Conservation (phyloP, 2,113 vertebrate genomes). For the Chloebia gouldiae region DNA sequence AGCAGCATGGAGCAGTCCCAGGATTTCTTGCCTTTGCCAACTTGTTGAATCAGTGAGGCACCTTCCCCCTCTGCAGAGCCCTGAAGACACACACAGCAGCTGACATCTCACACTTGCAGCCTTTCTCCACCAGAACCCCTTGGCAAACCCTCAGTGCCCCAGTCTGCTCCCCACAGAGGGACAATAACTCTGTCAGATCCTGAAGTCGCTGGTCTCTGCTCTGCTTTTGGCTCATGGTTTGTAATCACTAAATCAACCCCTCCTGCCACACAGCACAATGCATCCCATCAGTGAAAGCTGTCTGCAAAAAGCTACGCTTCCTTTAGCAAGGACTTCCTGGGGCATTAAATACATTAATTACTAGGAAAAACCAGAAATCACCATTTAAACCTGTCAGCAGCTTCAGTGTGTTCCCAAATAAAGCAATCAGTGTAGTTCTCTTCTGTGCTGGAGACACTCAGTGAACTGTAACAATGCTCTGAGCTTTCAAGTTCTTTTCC, state of each 20-base stretch:
- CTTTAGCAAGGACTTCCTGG: background rate
- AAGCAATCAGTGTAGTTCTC: background rate
- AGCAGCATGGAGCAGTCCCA: background rate
- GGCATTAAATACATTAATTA: background rate
- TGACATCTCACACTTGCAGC: rapidly evolving
- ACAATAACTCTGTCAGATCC: background rate
- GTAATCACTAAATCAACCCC: background rate
- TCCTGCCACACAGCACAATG: background rate
- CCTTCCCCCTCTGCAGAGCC: background rate
- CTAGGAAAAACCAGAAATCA: background rate
- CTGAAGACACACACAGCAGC: background rate
- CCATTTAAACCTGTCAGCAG: background rate
- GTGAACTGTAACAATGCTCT: background rate
- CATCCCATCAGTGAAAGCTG: background rate
- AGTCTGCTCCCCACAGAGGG: background rate
- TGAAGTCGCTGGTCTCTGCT: rapidly evolving
- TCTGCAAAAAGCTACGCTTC: background rate
- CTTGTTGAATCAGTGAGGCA: background rate
- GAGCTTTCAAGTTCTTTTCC: background rate
- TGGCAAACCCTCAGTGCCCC: background rate
- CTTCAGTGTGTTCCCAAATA: background rate
- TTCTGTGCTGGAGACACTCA: background rate
- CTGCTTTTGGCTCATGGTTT: background rate
- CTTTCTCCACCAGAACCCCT: background rate
- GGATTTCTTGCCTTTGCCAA: background rate